phyloP scores from a whole-genome alignment of 2,888 invertebrate genomes.

The Lepidochrysops patricia region DNA sequence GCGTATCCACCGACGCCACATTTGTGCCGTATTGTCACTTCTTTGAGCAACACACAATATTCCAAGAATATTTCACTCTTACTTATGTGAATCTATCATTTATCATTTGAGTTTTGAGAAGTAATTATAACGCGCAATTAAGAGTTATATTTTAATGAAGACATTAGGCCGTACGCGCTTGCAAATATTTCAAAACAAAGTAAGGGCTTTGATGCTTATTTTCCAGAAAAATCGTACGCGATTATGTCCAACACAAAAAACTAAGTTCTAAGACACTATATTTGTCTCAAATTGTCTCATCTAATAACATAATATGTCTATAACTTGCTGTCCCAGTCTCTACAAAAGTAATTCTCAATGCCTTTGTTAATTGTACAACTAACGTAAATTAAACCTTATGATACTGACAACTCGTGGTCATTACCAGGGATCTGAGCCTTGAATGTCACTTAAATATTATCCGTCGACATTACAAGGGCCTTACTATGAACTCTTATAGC shows the following conservation, averaged over 20 bases:
- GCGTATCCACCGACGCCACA: slow-evolving; percentile 51
- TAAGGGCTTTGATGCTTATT: too few species aligned
- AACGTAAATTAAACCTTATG: neutral
- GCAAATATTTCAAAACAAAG: too few species aligned
- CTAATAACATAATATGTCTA: too few species aligned
- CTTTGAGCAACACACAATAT: neutral
- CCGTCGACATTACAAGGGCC: neutral
- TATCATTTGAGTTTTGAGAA: too few species aligned
- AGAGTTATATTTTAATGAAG: neutral
- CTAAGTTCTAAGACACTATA: too few species aligned
- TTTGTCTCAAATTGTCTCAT: too few species aligned
- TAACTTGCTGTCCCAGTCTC: neutral
- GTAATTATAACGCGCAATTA: neutral
- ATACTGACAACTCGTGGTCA: neutral
- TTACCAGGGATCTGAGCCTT: neutral
- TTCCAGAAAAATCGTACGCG: too few species aligned
- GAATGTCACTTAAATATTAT: slow-evolving; percentile 1
- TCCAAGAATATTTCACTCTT: neutral
- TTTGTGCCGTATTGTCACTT: neutral
- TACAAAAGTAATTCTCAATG: neutral
- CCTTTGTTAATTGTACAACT: neutral
- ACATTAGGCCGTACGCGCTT: too few species aligned
- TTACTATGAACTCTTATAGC: too few species aligned
- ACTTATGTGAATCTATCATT: too few species aligned
- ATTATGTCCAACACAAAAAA: too few species aligned